phyloP scores from a whole-genome alignment of 2,797 vertebrate genomes.

The Amniataba percoides region DNA sequence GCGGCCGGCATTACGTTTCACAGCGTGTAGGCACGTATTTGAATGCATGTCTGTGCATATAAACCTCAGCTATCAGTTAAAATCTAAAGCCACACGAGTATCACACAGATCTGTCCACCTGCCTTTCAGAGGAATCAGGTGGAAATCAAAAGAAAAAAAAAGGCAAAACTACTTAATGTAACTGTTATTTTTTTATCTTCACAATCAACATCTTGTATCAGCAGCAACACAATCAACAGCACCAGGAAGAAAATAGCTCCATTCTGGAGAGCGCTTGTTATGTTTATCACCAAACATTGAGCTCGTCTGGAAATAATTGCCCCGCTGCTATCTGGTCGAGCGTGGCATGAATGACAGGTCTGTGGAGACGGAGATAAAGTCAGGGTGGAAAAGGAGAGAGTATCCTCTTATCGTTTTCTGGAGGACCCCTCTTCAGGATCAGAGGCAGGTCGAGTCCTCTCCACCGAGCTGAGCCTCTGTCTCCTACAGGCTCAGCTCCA shows the following conservation, averaged over 20 bases:
- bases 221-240: neutral
- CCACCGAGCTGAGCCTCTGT: neutral
- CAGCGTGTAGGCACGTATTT: neutral
- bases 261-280: conserved; percentile 8
- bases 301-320: conserved; percentile 41
- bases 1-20: neutral
- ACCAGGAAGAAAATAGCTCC: neutral
- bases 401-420: conserved; percentile 4
- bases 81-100: neutral
- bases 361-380: conserved; percentile 40
- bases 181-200: neutral
- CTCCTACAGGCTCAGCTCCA: neutral
- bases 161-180: neutral
- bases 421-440: conserved; percentile 8
- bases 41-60: neutral
- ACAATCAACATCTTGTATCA: neutral
- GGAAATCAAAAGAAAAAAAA: too few species aligned
- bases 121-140: neutral
- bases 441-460: conserved; percentile 32
- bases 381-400: conserved; percentile 1
- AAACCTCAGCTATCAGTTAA: neutral
- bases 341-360: conserved; percentile 1
- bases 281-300: conserved; percentile 33
- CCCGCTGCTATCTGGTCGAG: conserved; percentile 25
- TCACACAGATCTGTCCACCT: neutral